phyloP scores from a whole-genome alignment of 2,888 invertebrate species.

The Drosophila ezoana region DNA sequence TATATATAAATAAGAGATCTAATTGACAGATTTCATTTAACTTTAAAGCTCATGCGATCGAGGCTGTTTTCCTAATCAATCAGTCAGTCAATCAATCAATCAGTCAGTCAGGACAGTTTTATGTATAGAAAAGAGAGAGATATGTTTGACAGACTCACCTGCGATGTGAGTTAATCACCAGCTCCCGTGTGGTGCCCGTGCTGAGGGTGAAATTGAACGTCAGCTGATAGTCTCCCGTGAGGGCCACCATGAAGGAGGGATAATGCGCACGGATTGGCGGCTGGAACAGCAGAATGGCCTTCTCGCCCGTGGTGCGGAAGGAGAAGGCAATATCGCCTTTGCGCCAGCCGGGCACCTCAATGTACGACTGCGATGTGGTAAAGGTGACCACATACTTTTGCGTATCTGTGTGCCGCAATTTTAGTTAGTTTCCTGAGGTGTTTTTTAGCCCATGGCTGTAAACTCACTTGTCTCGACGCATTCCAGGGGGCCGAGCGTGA shows the following conservation, averaged over 20 bases:
- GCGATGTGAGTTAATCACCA: constrained; percentile 92
- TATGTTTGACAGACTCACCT: constrained; percentile 83
- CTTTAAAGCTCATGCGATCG: not conserved
- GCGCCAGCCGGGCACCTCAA: constrained; percentile 97
- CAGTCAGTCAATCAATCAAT: constrained; percentile 1
- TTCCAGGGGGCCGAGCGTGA: constrained; percentile 95
- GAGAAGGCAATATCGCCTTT: constrained; percentile 97
- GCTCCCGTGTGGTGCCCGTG: constrained; percentile 92
- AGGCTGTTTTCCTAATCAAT: not conserved
- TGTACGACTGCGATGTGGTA: constrained; percentile 95
- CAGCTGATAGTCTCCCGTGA: constrained; percentile 94
- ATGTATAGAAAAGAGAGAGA: not conserved
- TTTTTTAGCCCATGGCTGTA: not conserved
- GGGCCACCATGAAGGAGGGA: constrained; percentile 95
- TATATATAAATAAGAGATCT: too few species aligned
- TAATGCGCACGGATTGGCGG: constrained; percentile 95
- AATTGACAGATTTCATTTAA: too few species aligned
- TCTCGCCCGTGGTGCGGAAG: constrained; percentile 95
- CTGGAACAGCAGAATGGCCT: constrained; percentile 95
- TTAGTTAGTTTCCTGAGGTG: constrained; percentile 1
- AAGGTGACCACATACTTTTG: constrained; percentile 97
- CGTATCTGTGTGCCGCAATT: constrained; percentile 87
- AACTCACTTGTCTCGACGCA: constrained; percentile 97
- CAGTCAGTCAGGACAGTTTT: not conserved
- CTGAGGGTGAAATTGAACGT: constrained; percentile 96